Conservation (phyloP, 2,888 invertebrate species). For the Calameuta filiformis region DNA sequence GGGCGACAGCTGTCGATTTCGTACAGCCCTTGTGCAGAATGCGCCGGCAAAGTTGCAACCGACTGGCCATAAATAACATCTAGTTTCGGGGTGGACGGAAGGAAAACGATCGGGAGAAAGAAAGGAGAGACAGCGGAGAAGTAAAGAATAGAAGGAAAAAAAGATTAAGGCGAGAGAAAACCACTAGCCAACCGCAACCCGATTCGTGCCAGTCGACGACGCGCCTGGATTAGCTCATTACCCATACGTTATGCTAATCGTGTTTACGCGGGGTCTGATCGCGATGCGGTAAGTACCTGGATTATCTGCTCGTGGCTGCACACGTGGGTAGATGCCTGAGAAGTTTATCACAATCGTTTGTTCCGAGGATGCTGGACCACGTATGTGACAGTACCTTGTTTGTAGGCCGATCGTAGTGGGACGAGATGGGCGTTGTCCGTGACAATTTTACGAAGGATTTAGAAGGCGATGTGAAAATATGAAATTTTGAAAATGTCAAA, state of each 20-base stretch:
- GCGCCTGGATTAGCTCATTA: constrained; percentile 51
- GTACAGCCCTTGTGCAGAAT: constrained; percentile 44
- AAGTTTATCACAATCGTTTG: not conserved
- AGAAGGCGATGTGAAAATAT: not conserved
- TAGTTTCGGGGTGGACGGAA: constrained; percentile 41
- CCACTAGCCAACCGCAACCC: constrained; percentile 7
- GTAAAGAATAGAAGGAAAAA: constrained; percentile 11
- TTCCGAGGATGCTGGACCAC: not conserved
- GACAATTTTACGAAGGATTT: not conserved
- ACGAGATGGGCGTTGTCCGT: not conserved
- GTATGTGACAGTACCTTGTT: not conserved
- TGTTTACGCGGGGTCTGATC: constrained; percentile 48
- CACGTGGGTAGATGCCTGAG: not conserved
- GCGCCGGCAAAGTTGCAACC: constrained; percentile 42
- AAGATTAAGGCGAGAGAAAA: constrained; percentile 10
- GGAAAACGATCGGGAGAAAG: constrained; percentile 14
- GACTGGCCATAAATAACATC: constrained; percentile 54
- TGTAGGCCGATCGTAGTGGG: not conserved
- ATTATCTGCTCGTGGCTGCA: constrained; percentile 17
- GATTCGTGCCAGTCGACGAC: constrained; percentile 48
- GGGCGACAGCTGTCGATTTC: constrained; percentile 59
- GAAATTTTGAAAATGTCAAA: not conserved
- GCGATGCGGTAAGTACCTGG: constrained; percentile 29
- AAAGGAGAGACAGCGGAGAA: not conserved
- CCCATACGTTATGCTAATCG: constrained; percentile 53